phyloP scores from a whole-genome alignment of 2,888 invertebrate species.

The Microchrysa polita region DNA sequence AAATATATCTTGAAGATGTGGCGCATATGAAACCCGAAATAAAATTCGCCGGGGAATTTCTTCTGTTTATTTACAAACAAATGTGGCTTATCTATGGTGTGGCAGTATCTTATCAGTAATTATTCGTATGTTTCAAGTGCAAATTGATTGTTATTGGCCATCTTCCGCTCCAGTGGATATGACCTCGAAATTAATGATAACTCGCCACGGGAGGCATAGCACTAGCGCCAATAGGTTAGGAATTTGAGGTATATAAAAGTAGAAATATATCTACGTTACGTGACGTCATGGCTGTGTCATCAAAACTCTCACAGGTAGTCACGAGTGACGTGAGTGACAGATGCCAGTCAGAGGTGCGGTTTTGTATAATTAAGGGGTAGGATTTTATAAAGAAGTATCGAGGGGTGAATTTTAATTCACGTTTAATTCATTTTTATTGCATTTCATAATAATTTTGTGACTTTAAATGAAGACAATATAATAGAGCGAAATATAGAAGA shows the following conservation, averaged over 20 bases:
- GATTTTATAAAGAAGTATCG: too few relatives aligned
- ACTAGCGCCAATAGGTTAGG: conserved; percentile 42
- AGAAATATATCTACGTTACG: neutral
- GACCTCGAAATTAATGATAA: conserved; percentile 1
- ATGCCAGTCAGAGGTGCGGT: neutral
- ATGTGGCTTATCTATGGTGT: neutral
- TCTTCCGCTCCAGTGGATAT: neutral
- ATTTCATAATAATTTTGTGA: too few relatives aligned
- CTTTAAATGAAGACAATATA: too few relatives aligned
- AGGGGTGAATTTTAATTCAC: too few relatives aligned
- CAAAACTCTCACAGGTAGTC: conserved; percentile 30
- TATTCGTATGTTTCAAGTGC: conserved; percentile 7
- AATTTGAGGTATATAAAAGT: conserved; percentile 34
- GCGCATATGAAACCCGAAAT: too few relatives aligned
- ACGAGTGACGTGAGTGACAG: neutral
- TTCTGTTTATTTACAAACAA: conserved; percentile 40
- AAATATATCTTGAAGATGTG: neutral
- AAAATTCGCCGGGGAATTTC: neutral
- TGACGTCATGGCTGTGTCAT: conserved; percentile 34
- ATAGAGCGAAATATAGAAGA: too few relatives aligned
- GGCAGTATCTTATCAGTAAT: conserved; percentile 10
- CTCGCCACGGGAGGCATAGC: neutral
- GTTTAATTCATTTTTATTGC: too few relatives aligned
- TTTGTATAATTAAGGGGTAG: neutral
- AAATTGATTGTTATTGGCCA: neutral